Evolutionary conservation across 2,797 vertebrate genomes (phyloP), one percentile per base, ranked within the genome.

Genomic region (Gambusia yucatana): DNA sequence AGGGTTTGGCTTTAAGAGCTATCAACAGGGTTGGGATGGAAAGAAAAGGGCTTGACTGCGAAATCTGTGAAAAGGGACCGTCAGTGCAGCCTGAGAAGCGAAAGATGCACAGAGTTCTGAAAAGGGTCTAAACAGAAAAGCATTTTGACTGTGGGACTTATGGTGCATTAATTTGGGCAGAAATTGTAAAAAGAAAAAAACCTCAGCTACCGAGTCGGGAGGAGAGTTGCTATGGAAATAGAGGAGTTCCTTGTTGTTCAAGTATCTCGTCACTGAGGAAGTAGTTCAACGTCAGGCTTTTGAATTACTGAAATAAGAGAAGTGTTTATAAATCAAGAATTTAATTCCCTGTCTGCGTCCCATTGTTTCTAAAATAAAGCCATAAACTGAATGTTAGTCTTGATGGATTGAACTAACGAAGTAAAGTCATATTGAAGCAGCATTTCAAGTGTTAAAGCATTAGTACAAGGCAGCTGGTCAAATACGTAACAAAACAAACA

Each of bases 91-190:
- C 10, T 11, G 10, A 55, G 25, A n/a, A 55, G 25, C 8, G 63
- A 28, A 30, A 43, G 43, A 57, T 72, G 70, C 75, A 67, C 50
- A 74, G 74, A 83, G 80, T 83, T 76, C 82, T 76, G 28, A 36
- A 73, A 52, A 2, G 39, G 39, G 80, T 63, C 63, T 59, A 74
- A 52, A 82, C 55, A 76, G 76, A 80, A 65, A 41, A 78, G 73
- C 36, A 43, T 67, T 88, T 72, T 52, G 52, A 76, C 44, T 46
- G 25, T 41, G 73, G 16, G 61, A 30, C 43, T 41, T 30, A 55
- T 43, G 57, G 78, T 59, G 65, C 57, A 75, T 44, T 82, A 7
- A 82, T 81, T 44, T 81, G 78, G 36, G 57, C 52, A 70, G 33
- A 44, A 75, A 39, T 30, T 16, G 13, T 17, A 57, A 30, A n/a